phyloP scores from a whole-genome alignment of 2,113 vertebrate genomes.

The Ifrita kowaldi region DNA sequence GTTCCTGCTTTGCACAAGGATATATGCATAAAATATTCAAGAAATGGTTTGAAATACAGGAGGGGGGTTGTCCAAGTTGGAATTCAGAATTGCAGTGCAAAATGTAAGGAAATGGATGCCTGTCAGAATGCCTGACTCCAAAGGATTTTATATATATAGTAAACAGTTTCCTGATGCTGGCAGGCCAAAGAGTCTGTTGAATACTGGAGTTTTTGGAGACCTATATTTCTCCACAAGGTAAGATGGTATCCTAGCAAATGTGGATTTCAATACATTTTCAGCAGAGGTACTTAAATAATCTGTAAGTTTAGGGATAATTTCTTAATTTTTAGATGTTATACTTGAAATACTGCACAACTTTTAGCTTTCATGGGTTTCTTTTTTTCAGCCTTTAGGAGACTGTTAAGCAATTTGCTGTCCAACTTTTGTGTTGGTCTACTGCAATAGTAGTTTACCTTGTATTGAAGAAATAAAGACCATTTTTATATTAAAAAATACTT shows the following conservation, averaged over 20 bases:
- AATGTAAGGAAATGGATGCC: constrained; percentile 55
- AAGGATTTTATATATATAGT: constrained; percentile 38
- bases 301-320: constrained; percentile 52
- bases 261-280: constrained; percentile 51
- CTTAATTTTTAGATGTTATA: constrained; percentile 65
- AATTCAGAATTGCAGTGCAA: constrained; percentile 49
- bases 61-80: constrained; percentile 30
- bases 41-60: constrained; percentile 59
- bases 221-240: constrained; percentile 76
- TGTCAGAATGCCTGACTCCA: constrained; percentile 55
- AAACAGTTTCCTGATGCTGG: constrained; percentile 56
- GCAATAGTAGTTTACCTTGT: constrained; percentile 78
- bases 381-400: constrained; percentile 77
- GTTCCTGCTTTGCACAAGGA: constrained; percentile 49
- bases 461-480: constrained; percentile 77
- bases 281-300: constrained; percentile 42
- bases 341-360: constrained; percentile 70
- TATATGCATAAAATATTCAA: constrained; percentile 2
- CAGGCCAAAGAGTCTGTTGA: constrained; percentile 73
- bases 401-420: constrained; percentile 78
- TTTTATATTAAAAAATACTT: constrained; percentile 55
- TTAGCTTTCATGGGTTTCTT: constrained; percentile 67
- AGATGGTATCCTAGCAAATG: constrained; percentile 62
- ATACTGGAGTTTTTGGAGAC: constrained; percentile 69
- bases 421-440: constrained; percentile 78